Evolutionary conservation across 1,140 invertebrate species (phyloP).

Genomic region (Pomacea maculata): DNA sequence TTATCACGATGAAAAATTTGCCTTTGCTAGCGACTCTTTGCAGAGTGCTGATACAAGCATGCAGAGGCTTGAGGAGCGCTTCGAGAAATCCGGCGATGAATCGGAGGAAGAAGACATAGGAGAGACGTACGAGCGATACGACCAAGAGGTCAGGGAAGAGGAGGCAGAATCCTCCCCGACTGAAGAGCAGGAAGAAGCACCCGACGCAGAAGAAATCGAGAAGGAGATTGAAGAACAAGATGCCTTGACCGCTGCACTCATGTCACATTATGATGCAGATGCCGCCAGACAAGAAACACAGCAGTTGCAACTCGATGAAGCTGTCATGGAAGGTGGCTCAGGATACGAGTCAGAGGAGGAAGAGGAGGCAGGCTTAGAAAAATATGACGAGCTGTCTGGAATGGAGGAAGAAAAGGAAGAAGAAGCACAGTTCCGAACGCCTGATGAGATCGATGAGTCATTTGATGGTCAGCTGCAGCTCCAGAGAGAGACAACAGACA

Average conservation of each 20-base stretch:
- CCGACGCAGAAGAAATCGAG: conserved; percentile 23
- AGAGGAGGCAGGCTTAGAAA: conserved; percentile 7
- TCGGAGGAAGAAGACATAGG: conserved; percentile 4
- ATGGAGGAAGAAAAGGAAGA: conserved; percentile 11
- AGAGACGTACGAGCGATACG: background rate
- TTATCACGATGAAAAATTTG: background rate
- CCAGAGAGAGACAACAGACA: conserved; percentile 18
- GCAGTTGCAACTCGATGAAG: background rate
- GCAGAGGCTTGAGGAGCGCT: background rate
- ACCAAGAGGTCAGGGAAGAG: conserved; percentile 10
- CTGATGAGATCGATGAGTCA: conserved; percentile 21
- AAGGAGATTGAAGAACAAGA: conserved; percentile 34
- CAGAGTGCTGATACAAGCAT: background rate
- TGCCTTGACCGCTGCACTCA: conserved; percentile 28
- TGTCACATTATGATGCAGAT: conserved; percentile 21
- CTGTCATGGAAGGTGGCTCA: conserved; percentile 11
- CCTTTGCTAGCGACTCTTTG: background rate
- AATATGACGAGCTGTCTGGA: background rate
- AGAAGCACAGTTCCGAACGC: conserved; percentile 13
- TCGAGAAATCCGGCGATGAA: conserved; percentile 10
- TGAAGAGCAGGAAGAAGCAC: conserved; percentile 8
- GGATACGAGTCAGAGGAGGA: conserved; percentile 18
- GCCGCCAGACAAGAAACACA: background rate
- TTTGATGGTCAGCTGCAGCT: conserved; percentile 18
- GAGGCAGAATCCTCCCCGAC: background rate